Evolutionary conservation across 2,113 vertebrate genomes (phyloP).

Genomic region (Campylomormyrus numenius): DNA sequence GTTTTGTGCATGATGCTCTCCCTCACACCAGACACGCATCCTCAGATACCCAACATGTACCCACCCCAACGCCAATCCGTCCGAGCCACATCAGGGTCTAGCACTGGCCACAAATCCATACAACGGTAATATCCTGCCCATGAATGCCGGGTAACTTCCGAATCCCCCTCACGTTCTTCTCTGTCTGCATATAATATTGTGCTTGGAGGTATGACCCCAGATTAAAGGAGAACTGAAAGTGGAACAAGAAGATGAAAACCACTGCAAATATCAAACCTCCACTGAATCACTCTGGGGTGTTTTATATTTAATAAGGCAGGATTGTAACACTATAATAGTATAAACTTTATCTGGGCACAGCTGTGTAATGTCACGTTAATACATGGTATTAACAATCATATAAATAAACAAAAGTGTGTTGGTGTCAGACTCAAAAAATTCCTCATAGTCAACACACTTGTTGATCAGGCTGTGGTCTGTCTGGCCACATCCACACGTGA

Average conservation of each 20-base stretch:
- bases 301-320: not conserved
- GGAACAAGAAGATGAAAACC: not conserved
- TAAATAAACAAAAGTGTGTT: not conserved
- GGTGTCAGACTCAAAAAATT: not conserved
- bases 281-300: not conserved
- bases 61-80: not conserved
- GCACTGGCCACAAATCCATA: not conserved
- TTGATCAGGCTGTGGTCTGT: not conserved
- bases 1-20: no score
- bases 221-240: not conserved
- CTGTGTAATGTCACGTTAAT: not conserved
- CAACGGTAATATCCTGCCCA: not conserved
- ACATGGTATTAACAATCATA: not conserved
- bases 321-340: not conserved
- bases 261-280: not conserved
- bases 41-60: not conserved
- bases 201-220: not conserved
- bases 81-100: not conserved
- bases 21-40: not conserved
- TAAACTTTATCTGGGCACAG: not conserved
- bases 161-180: not conserved
- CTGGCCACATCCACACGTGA: not conserved
- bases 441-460: not conserved
- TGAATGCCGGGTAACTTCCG: not conserved
- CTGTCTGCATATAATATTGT: not conserved